Evolutionary conservation across 1,140 invertebrate species (phyloP).

Genomic region (Cyrtorhinus lividipennis): DNA sequence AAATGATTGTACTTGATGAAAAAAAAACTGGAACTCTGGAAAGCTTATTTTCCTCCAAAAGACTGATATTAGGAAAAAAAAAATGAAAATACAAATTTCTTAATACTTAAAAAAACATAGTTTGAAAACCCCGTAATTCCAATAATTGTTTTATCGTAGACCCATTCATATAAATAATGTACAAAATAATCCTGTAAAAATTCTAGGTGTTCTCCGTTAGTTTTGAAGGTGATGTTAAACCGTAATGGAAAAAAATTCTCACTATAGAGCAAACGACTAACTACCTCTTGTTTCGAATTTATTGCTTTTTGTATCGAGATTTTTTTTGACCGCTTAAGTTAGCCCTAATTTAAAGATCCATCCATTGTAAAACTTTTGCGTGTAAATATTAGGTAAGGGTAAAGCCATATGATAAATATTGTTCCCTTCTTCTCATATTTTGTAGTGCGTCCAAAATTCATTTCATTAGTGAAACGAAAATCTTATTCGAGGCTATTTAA

Average conservation of each 20-base stretch:
- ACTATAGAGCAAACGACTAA: slow-evolving; percentile 2
- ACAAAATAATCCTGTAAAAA: neutral
- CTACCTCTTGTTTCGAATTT: slow-evolving; percentile 8
- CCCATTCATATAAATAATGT: slow-evolving; percentile 5
- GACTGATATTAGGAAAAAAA: slow-evolving; percentile 20
- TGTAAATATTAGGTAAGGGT: slow-evolving; percentile 18
- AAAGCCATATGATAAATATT: too few species aligned
- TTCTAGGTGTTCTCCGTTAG: neutral
- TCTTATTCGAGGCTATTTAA: too few species aligned
- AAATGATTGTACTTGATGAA: slow-evolving; percentile 1
- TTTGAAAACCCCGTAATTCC: slow-evolving; percentile 2
- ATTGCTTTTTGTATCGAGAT: neutral
- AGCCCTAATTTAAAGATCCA: slow-evolving; percentile 16
- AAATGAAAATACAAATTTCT: neutral
- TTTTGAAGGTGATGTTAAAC: neutral
- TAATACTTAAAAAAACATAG: slow-evolving; percentile 3
- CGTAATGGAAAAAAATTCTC: neutral
- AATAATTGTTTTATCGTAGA: slow-evolving; percentile 1
- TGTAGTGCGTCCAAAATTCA: too few species aligned
- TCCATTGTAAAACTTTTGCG: slow-evolving; percentile 20
- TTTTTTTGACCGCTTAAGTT: slow-evolving; percentile 11
- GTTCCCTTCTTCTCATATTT: too few species aligned
- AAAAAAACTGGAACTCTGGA: slow-evolving; percentile 13
- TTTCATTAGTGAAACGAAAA: too few species aligned
- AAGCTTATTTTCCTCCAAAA: slow-evolving; percentile 21